These are phyloP conservation scores for Catagonus wagneri DNA, from an alignment of 2,113 vertebrate species.

Conservation along the genomic window DNA sequence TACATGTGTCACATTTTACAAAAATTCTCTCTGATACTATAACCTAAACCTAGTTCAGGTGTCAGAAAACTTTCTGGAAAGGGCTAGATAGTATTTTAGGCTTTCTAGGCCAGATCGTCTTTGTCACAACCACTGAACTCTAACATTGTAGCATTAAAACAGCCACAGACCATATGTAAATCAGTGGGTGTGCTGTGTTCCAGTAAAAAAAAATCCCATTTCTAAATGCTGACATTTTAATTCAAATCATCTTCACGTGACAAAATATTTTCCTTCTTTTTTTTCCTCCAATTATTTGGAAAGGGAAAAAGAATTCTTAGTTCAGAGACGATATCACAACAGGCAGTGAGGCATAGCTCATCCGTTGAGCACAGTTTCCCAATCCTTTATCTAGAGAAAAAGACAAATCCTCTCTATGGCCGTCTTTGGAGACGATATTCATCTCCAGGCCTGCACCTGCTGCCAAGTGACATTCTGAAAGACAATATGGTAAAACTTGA, in stretches of 20 bases:
- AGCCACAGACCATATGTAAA: not conserved
- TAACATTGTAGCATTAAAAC: not conserved
- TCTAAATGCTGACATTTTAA: not conserved
- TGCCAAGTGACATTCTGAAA: constrained; percentile 62
- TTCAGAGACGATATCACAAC: not conserved
- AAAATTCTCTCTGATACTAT: not conserved
- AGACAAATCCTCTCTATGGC: not conserved
- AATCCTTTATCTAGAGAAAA: not conserved
- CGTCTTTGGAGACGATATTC: not conserved
- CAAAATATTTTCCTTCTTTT: not conserved
- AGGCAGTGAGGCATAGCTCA: not conserved
- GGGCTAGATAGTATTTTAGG: not conserved
- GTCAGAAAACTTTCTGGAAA: not conserved
- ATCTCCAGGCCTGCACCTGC: not conserved
- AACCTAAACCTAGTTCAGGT: constrained; percentile 1
- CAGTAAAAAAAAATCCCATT: not conserved
- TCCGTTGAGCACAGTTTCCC: not conserved
- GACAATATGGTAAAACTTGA: constrained; percentile 68
- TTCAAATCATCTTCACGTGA: not conserved
- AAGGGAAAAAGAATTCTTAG: constrained; percentile 3
- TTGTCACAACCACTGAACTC: not conserved
- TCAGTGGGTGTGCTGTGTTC: not conserved
- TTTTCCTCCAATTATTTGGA: not conserved
- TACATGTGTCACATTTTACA: not conserved
- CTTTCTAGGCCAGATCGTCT: not conserved